Percentiles rank a stretch among this genome's conserved stretches.
These are phyloP conservation scores for Pleuronectes platessa DNA, from an alignment of 2,113 vertebrate genomes.

Conservation along the genomic window DNA sequence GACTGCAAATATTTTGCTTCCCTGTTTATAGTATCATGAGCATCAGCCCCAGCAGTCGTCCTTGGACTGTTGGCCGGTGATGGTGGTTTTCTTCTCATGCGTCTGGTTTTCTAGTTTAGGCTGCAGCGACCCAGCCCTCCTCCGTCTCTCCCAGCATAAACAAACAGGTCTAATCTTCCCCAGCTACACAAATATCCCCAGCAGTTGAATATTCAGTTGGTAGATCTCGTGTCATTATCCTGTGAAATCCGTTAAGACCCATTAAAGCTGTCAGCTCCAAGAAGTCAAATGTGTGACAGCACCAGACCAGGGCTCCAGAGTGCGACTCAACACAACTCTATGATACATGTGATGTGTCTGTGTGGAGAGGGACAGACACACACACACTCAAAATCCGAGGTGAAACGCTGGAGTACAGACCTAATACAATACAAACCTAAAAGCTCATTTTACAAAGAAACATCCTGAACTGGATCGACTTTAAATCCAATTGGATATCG, in stretches of 20 bases:
- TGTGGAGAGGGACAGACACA: too few species aligned
- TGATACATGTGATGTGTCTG: too few species aligned
- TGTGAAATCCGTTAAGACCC: conserved; percentile 72
- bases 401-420: too few species aligned
- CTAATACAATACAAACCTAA: too few species aligned
- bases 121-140: conserved; percentile 26
- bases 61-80: conserved; percentile 30
- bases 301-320: conserved; percentile 14
- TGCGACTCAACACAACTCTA: too few species aligned
- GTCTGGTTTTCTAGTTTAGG: conserved; percentile 35
- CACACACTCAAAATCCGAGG: too few species aligned
- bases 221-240: conserved; percentile 70
- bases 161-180: conserved; percentile 70
- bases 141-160: conserved; percentile 53
- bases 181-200: conserved; percentile 66
- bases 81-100: conserved; percentile 10
- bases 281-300: conserved; percentile 53
- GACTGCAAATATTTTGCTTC: conserved; percentile 51
- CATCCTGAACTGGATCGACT: too few species aligned
- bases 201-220: conserved; percentile 52
- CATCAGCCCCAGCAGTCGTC: conserved; percentile 38
- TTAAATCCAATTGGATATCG: too few species aligned
- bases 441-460: too few species aligned
- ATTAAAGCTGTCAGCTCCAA: conserved; percentile 52
- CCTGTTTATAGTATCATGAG: conserved; percentile 51